phyloP scores from a whole-genome alignment of 2,113 vertebrate genomes.

The Nibea coibor region DNA sequence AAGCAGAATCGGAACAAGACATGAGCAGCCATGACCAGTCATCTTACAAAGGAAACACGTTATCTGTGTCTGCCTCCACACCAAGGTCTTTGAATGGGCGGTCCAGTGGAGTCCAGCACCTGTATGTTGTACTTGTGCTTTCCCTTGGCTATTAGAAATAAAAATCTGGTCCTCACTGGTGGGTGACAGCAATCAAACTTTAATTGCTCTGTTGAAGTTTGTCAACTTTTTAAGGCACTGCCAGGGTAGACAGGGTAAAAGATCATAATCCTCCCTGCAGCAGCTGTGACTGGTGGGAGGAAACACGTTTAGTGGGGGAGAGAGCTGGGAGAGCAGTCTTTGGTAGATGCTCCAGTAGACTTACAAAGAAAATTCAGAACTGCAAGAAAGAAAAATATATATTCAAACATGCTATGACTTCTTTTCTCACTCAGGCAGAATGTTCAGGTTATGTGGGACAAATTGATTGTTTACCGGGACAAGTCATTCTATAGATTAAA shows the following conservation, averaged over 20 bases:
- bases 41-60: conserved; percentile 84
- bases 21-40: conserved; percentile 87
- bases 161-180: not conserved
- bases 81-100: conserved; percentile 69
- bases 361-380: too few species aligned
- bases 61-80: conserved; percentile 84
- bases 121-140: conserved; percentile 69
- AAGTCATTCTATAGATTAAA: too few species aligned
- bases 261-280: conserved; percentile 37
- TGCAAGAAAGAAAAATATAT: too few species aligned
- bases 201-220: not conserved
- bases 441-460: too few species aligned
- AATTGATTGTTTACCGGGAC: too few species aligned
- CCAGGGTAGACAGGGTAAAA: conserved; percentile 37
- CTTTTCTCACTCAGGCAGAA: too few species aligned
- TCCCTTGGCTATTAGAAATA: conserved; percentile 61
- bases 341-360: too few species aligned
- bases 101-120: conserved; percentile 32
- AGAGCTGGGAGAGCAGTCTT: not conserved
- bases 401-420: too few species aligned
- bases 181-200: not conserved
- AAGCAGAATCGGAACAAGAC: conserved; percentile 4
- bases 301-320: conserved; percentile 28
- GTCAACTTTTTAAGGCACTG: not conserved
- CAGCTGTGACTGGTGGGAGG: conserved; percentile 37